Evolutionary conservation across 1,140 invertebrate genomes (phyloP), one percentile per base, ranked within the genome.

Genomic region (Oncopodura yosiiana): DNA sequence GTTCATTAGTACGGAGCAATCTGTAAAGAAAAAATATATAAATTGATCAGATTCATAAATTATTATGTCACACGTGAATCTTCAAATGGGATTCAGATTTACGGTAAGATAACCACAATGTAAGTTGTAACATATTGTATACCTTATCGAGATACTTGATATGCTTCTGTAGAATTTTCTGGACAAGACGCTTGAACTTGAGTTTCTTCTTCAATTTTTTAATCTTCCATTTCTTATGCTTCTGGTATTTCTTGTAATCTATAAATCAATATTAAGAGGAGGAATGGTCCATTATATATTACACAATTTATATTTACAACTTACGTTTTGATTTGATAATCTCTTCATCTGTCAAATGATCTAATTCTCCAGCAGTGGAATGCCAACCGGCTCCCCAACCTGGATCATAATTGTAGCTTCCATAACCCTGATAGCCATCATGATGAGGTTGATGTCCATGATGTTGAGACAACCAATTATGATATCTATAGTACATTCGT

Each of bases 1-100:
- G 4, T 3, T 51, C 18, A 18, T 56, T 38, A 56, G 39, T 77
- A 67, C 78, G 79, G 30, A 78, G 77, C 4, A 80, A 79, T 14
- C 77, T n/a, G n/a, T n/a, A n/a, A n/a, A n/a, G n/a, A n/a, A n/a
- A n/a, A n/a, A n/a, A n/a, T n/a, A n/a, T n/a, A n/a, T n/a, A n/a
- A n/a, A n/a, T n/a, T n/a, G n/a, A n/a, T n/a, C n/a, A n/a, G n/a
- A n/a, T n/a, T n/a, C n/a, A n/a, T n/a, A n/a, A n/a, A n/a, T n/a
- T n/a, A n/a, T n/a, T n/a, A n/a, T n/a, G n/a, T n/a, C n/a, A n/a
- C n/a, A n/a, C n/a, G n/a, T n/a, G n/a, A n/a, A n/a, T n/a, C n/a
- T n/a, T n/a, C n/a, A n/a, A n/a, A n/a, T n/a, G n/a, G n/a, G n/a
- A n/a, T n/a, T n/a, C n/a, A n/a, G n/a, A n/a, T n/a, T n/a, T n/a